Conservation (phyloP, 2,113 vertebrate genomes). For the Macrotus californicus region DNA sequence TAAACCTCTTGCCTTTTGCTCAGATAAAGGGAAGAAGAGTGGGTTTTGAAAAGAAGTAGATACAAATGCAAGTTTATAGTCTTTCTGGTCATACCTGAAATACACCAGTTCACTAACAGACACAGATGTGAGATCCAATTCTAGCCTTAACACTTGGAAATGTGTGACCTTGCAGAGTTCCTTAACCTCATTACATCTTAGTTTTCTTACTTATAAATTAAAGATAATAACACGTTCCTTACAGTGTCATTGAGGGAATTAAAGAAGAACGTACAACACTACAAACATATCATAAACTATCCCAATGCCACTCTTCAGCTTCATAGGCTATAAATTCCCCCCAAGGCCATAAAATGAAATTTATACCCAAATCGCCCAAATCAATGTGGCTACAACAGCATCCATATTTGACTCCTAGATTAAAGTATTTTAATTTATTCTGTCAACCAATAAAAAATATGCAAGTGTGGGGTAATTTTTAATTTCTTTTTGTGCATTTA, state of each 20-base stretch:
- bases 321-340: background rate
- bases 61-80: background rate
- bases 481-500: slow-evolving; percentile 3
- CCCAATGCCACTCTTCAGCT: background rate
- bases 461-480: background rate
- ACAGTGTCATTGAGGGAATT: background rate
- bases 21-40: background rate
- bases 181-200: background rate
- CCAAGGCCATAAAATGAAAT: background rate
- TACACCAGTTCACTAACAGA: background rate
- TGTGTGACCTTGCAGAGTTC: background rate
- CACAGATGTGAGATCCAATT: background rate
- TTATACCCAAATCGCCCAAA: background rate
- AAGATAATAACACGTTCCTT: background rate
- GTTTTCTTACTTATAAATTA: slow-evolving; percentile 9
- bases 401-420: background rate
- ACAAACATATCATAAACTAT: background rate
- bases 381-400: background rate
- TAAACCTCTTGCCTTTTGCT: background rate
- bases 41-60: background rate
- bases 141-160: background rate
- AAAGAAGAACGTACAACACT: background rate
- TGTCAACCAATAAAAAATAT: background rate
- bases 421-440: slow-evolving; percentile 11
- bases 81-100: background rate